Percentiles rank a stretch among this genome's conserved stretches.
phyloP scores from a whole-genome alignment of 2,797 vertebrate species.

The Microchirus variegatus region DNA sequence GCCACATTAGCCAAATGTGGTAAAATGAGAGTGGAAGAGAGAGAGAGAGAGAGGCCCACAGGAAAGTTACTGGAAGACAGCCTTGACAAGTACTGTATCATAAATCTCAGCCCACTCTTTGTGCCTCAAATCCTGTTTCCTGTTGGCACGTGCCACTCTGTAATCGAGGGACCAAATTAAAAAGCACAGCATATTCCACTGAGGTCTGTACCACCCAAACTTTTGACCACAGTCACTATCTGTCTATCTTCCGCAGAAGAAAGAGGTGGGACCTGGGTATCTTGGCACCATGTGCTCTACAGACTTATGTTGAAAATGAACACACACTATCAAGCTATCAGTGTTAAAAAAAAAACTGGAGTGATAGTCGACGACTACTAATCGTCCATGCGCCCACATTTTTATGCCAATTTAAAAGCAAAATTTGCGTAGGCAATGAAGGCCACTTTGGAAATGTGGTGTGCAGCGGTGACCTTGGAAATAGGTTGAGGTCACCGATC shows the following conservation, averaged over 20 bases:
- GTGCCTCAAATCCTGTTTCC: slow-evolving; percentile 45
- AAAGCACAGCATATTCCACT: slow-evolving; percentile 54
- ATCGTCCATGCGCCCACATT: too few species aligned
- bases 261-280: slow-evolving; percentile 5
- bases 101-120: slow-evolving; percentile 46
- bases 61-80: slow-evolving; percentile 37
- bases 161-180: slow-evolving; percentile 71
- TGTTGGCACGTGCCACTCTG: slow-evolving; percentile 58
- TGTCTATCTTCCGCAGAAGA: slow-evolving; percentile 27
- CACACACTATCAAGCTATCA: not conserved
- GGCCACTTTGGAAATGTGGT: too few species aligned
- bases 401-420: too few species aligned
- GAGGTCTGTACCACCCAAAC: slow-evolving; percentile 59
- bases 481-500: too few species aligned
- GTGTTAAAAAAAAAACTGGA: not conserved
- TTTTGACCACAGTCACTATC: slow-evolving; percentile 41
- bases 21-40: slow-evolving; percentile 40
- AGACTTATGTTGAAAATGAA: slow-evolving; percentile 10
- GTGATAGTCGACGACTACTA: too few species aligned
- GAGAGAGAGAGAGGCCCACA: slow-evolving; percentile 31
- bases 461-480: too few species aligned
- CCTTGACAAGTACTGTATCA: slow-evolving; percentile 36
- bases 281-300: slow-evolving; percentile 36
- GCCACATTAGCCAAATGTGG: slow-evolving; percentile 39
- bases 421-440: too few species aligned